phyloP scores from a whole-genome alignment of 1,140 invertebrate genomes.

The Trichogramma pretiosum region DNA sequence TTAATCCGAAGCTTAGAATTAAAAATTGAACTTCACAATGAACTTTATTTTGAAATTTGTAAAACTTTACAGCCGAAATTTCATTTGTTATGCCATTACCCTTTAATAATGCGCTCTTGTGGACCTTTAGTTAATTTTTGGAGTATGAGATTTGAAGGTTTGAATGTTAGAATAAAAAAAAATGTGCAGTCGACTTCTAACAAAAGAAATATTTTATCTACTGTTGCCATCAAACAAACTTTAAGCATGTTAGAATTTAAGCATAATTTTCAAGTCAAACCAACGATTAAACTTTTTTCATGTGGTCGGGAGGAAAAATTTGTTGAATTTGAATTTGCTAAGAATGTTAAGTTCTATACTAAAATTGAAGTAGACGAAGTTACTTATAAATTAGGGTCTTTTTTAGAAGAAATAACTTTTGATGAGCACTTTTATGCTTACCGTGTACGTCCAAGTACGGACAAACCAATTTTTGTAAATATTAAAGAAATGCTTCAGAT shows the following conservation, averaged over 20 bases:
- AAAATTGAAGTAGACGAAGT: not conserved
- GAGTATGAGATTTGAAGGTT: not conserved
- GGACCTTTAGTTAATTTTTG: constrained; percentile 1
- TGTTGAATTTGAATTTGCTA: not conserved
- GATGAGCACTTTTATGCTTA: constrained; percentile 6
- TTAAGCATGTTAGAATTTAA: not conserved
- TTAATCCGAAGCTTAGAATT: not conserved
- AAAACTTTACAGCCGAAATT: not conserved
- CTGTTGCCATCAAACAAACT: not conserved
- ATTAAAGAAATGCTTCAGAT: too few relatives aligned
- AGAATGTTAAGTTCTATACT: not conserved
- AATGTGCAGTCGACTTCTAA: not conserved
- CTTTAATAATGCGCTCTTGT: not conserved
- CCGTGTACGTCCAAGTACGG: too few relatives aligned
- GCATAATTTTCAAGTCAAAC: not conserved
- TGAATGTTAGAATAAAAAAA: not conserved
- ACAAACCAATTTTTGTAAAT: too few relatives aligned
- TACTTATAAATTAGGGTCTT: not conserved
- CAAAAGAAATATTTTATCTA: not conserved
- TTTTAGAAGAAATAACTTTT: constrained; percentile 3
- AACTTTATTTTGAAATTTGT: not conserved
- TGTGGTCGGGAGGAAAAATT: not conserved
- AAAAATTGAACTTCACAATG: not conserved
- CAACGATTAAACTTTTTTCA: not conserved
- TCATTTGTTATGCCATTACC: constrained; percentile 6